A percentile compares a stretch with the other conserved stretches of the same genome.
Conservation (phyloP, 2,113 vertebrate species). For the Tragulus kanchil region DNA sequence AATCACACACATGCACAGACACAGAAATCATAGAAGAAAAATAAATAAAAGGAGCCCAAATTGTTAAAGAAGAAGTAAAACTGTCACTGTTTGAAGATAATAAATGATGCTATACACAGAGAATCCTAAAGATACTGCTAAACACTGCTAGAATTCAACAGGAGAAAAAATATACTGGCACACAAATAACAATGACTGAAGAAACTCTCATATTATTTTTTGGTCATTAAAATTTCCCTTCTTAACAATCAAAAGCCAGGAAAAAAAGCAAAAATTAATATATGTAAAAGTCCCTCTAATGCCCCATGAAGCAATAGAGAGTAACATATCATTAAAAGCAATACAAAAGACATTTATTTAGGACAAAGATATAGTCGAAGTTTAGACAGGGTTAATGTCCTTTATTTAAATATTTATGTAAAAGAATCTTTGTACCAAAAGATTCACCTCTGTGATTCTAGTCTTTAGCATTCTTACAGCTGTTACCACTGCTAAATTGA, state of each 20-base stretch:
- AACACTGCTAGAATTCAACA: not conserved
- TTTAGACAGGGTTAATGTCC: not conserved
- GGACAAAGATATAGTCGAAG: not conserved
- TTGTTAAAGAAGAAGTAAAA: not conserved
- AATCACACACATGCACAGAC: not conserved
- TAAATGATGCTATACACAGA: not conserved
- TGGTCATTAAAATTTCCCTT: not conserved
- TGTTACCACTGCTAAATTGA: not conserved
- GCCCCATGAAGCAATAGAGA: not conserved
- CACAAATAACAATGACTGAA: not conserved
- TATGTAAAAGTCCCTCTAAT: not conserved
- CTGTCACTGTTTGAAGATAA: not conserved
- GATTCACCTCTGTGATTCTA: not conserved
- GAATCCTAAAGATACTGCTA: not conserved
- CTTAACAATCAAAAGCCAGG: not conserved
- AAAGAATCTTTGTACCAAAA: not conserved
- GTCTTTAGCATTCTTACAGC: not conserved
- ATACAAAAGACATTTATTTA: not conserved
- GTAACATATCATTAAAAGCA: not conserved
- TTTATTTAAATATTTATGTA: not conserved
- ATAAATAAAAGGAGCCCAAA: not conserved
- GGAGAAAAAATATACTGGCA: not conserved
- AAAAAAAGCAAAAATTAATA: not conserved
- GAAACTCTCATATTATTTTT: not conserved
- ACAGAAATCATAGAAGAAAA: not conserved